Percentiles rank a stretch among this genome's conserved stretches.
These are phyloP conservation scores for Xanthostigma xanthostigma DNA, from an alignment of 2,888 invertebrate species.

Conservation along the genomic window DNA sequence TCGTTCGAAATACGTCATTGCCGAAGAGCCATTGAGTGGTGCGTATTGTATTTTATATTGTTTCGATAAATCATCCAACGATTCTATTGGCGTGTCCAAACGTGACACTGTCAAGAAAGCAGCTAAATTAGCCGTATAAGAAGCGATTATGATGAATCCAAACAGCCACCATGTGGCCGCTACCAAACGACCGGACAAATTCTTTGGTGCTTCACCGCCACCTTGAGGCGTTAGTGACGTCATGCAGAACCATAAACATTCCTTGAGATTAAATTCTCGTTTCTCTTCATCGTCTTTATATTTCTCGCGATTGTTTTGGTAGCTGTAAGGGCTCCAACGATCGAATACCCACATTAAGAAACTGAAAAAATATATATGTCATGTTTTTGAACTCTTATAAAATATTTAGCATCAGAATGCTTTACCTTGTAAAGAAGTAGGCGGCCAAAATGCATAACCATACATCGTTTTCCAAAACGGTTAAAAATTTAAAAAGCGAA, in stretches of 20 bases:
- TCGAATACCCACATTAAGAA: conserved; percentile 94
- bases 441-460: conserved; percentile 94
- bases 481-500: conserved; percentile 90
- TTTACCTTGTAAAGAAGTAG: conserved; percentile 81
- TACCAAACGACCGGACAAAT: conserved; percentile 83
- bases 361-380: conserved; percentile 32
- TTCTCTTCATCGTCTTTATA: conserved; percentile 89
- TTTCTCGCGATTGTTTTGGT: conserved; percentile 84
- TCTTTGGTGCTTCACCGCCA: conserved; percentile 92
- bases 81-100: conserved; percentile 83
- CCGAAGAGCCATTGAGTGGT: conserved; percentile 72
- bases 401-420: conserved; percentile 1
- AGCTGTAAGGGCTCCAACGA: conserved; percentile 93
- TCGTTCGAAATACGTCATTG: conserved; percentile 87
- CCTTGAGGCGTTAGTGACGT: conserved; percentile 92
- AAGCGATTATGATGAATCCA: conserved; percentile 96
- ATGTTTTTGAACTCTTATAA: neutral
- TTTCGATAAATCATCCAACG: conserved; percentile 84
- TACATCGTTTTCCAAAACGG: conserved; percentile 88
- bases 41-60: conserved; percentile 95
- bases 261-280: conserved; percentile 85
- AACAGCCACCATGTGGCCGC: conserved; percentile 99
- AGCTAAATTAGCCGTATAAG: conserved; percentile 95
- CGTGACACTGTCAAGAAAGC: conserved; percentile 92
- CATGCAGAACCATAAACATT: conserved; percentile 98